Evolutionary conservation across 2,113 vertebrate genomes (phyloP).

Genomic region (Castor canadensis): DNA sequence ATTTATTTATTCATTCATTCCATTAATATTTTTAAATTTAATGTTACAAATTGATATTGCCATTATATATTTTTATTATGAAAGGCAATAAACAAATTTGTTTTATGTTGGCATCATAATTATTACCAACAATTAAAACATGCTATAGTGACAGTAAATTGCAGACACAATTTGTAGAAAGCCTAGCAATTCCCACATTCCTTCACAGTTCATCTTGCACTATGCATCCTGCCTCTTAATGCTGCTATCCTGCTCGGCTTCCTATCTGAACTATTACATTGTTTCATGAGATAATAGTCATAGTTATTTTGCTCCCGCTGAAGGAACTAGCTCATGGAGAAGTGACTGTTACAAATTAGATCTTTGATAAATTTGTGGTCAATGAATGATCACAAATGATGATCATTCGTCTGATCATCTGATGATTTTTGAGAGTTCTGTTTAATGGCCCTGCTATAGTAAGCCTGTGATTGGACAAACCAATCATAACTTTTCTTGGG

Average conservation of each 20-base stretch:
- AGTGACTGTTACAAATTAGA: not conserved
- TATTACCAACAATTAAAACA: not conserved
- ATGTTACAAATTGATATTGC: not conserved
- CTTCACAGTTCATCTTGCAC: not conserved
- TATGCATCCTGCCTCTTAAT: not conserved
- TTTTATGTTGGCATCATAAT: not conserved
- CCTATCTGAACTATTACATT: not conserved
- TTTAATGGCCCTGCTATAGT: not conserved
- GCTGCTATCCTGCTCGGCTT: not conserved
- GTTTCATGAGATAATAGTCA: not conserved
- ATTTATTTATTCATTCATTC: not conserved
- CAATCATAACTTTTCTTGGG: not conserved
- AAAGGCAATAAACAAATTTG: not conserved
- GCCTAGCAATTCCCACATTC: not conserved
- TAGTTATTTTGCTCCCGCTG: not conserved
- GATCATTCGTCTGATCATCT: no score
- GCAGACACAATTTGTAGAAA: not conserved
- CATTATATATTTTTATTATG: not conserved
- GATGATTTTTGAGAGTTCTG: not conserved
- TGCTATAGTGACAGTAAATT: not conserved
- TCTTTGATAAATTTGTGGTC: not conserved
- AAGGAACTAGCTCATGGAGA: not conserved
- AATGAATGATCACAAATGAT: not conserved
- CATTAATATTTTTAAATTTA: constrained; percentile 13
- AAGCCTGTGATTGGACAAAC: not conserved